Percentiles rank a stretch among this genome's conserved stretches.
phyloP scores from a whole-genome alignment of 2,797 vertebrate genomes.

The Cirrhinus molitorella region DNA sequence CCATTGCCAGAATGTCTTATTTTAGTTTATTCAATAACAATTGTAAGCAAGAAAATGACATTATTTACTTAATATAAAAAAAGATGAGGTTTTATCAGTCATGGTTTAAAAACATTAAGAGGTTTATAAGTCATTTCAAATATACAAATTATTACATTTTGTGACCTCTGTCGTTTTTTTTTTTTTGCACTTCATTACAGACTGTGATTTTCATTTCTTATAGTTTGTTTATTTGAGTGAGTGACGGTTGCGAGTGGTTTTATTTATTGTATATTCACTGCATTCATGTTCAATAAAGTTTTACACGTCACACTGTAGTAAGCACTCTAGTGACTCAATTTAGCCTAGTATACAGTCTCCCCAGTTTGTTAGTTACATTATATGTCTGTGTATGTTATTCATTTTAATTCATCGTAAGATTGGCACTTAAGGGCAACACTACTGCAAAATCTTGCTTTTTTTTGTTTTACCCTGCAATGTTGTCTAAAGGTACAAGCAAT shows the following conservation, averaged over 20 bases:
- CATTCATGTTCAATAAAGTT: slow-evolving; percentile 46
- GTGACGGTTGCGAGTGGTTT: slow-evolving; percentile 24
- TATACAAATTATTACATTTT: not conserved
- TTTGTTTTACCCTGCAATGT: not conserved
- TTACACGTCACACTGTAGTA: slow-evolving; percentile 24
- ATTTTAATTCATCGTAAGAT: not conserved
- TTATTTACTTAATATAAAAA: slow-evolving; percentile 73
- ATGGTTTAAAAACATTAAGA: not conserved
- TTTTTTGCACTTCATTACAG: slow-evolving; percentile 42
- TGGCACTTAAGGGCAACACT: not conserved
- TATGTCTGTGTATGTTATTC: not conserved
- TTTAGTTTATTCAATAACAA: slow-evolving; percentile 76
- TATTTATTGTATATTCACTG: slow-evolving; percentile 46
- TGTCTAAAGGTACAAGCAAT: not conserved
- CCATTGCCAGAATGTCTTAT: slow-evolving; percentile 69
- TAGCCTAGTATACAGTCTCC: too few relatives aligned
- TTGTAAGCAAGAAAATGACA: slow-evolving; percentile 80
- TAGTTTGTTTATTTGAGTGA: slow-evolving; percentile 3
- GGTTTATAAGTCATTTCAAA: not conserved
- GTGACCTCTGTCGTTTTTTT: not conserved
- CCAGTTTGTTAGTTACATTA: not conserved
- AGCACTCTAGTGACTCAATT: too few relatives aligned
- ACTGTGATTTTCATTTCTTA: slow-evolving; percentile 28
- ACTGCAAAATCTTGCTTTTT: not conserved
- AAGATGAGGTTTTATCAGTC: not conserved